Percentiles rank a stretch among this genome's conserved stretches.
Evolutionary conservation across 1,140 invertebrate species (phyloP).

Genomic region (Theocolax elegans): DNA sequence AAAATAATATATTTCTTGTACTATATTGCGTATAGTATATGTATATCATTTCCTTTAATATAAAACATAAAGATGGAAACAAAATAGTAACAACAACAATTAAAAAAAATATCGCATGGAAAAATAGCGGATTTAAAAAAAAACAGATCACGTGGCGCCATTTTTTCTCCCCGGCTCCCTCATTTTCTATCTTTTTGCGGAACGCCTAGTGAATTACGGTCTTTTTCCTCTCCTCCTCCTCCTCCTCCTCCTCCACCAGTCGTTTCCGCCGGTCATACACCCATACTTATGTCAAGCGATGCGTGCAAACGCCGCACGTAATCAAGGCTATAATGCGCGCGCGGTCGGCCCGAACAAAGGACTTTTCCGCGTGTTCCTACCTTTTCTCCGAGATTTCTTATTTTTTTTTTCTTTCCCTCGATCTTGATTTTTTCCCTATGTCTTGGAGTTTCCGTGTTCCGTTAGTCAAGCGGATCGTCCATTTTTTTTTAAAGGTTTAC

Average conservation of each 20-base stretch:
- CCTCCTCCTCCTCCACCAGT: constrained; percentile 1
- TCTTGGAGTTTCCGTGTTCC: too few relatives aligned
- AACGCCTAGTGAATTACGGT: constrained; percentile 19
- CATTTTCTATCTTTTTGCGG: neutral
- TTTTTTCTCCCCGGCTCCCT: neutral
- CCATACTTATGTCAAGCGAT: constrained; percentile 37
- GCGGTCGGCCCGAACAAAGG: neutral
- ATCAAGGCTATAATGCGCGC: constrained; percentile 15
- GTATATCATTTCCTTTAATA: too few relatives aligned
- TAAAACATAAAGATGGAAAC: too few relatives aligned
- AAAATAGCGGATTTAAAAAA: too few relatives aligned
- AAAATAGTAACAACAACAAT: too few relatives aligned
- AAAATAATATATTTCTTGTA: too few relatives aligned
- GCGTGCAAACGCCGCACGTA: constrained; percentile 15
- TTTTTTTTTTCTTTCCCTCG: neutral
- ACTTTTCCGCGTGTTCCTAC: neutral
- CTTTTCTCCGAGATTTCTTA: neutral
- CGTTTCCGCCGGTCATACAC: constrained; percentile 20
- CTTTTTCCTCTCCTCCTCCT: constrained; percentile 11
- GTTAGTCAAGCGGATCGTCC: too few relatives aligned
- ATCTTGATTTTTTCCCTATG: neutral
- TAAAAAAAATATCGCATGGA: too few relatives aligned
- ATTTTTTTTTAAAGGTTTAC: too few relatives aligned
- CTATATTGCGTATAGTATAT: too few relatives aligned
- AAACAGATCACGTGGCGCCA: neutral